A percentile compares a stretch with the other conserved stretches of the same genome.
Evolutionary conservation across 2,797 vertebrate species (phyloP).

Genomic region (Acanthurus leucopareius): DNA sequence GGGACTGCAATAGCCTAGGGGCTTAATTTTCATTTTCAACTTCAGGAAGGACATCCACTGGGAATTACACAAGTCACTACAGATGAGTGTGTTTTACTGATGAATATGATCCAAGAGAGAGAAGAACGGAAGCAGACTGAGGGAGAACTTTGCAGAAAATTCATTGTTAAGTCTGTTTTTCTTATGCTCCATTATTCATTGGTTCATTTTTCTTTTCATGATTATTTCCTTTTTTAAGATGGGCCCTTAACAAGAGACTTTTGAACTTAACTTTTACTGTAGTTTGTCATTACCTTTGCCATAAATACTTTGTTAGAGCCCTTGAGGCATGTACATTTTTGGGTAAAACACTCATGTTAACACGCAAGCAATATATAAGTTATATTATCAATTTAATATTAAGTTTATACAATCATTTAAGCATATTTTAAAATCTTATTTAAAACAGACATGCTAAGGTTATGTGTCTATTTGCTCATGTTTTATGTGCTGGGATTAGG

Average conservation of each 20-base stretch:
- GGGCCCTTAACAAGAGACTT: neutral
- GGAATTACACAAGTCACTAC: slow-evolving; percentile 8
- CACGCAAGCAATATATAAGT: too few relatives aligned
- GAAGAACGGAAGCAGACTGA: neutral
- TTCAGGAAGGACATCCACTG: slow-evolving; percentile 26
- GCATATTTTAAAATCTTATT: too few relatives aligned
- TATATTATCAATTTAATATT: too few relatives aligned
- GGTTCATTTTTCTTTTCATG: neutral
- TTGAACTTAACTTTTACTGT: neutral
- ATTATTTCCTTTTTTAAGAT: neutral
- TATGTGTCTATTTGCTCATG: too few relatives aligned
- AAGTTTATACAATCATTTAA: too few relatives aligned
- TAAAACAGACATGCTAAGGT: too few relatives aligned
- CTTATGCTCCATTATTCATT: neutral
- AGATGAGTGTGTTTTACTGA: slow-evolving; percentile 31
- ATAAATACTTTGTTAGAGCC: neutral
- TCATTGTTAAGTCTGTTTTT: neutral
- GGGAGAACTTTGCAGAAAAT: slow-evolving; percentile 4
- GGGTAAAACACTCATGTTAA: too few relatives aligned
- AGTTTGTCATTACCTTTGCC: neutral
- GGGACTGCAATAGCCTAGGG: slow-evolving; percentile 8
- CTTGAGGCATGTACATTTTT: too few relatives aligned
- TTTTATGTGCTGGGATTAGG: too few relatives aligned
- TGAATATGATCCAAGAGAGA: slow-evolving; percentile 27
- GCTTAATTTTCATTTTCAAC: slow-evolving; percentile 38